A percentile compares a stretch with the other conserved stretches of the same genome.
phyloP scores from a whole-genome alignment of 2,888 invertebrate genomes.

The Gandaritis pyraliata region DNA sequence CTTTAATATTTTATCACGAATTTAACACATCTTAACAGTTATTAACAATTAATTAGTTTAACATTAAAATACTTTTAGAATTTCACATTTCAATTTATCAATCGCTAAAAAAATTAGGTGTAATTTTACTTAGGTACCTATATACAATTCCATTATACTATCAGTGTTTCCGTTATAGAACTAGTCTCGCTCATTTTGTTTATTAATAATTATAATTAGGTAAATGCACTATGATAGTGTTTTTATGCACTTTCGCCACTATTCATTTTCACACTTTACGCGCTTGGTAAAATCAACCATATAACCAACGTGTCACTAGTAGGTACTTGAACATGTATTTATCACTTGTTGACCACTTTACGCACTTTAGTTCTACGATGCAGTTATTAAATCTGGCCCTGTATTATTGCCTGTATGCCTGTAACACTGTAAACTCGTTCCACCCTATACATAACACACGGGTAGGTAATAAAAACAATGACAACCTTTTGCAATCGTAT shows the following conservation, averaged over 20 bases:
- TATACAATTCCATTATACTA: constrained; percentile 59
- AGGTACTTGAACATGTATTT: constrained; percentile 40
- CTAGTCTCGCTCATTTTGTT: constrained; percentile 51
- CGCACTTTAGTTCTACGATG: constrained; percentile 25
- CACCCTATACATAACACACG: constrained; percentile 1
- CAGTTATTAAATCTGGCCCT: constrained; percentile 14
- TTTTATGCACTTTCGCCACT: constrained; percentile 43
- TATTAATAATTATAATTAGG: constrained; percentile 34
- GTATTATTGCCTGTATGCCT: constrained; percentile 3
- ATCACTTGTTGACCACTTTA: constrained; percentile 29
- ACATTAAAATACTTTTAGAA: constrained; percentile 74
- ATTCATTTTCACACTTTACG: neutral
- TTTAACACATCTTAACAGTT: constrained; percentile 74
- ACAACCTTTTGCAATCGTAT: no score
- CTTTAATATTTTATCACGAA: constrained; percentile 73
- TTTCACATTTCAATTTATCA: constrained; percentile 63
- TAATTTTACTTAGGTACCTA: constrained; percentile 43
- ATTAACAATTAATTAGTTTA: constrained; percentile 70
- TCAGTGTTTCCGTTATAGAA: constrained; percentile 52
- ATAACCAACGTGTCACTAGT: constrained; percentile 56
- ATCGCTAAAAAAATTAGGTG: constrained; percentile 56
- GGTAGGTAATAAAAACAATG: neutral
- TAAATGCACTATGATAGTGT: constrained; percentile 46
- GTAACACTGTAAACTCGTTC: constrained; percentile 18
- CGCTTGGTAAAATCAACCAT: constrained; percentile 32